phyloP scores from a whole-genome alignment of 1,140 invertebrate species.

The Anastatus disparis region DNA sequence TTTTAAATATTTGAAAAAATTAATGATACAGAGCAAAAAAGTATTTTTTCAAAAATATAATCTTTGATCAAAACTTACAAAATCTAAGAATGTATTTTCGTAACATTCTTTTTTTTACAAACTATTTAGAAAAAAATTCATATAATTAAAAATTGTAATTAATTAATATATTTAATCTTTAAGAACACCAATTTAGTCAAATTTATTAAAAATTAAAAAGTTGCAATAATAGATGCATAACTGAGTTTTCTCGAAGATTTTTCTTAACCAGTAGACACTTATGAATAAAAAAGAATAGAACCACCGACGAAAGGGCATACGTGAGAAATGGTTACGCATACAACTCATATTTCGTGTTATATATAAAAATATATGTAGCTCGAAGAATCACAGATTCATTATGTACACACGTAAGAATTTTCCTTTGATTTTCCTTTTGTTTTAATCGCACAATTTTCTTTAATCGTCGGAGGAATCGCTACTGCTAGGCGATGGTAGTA shows the following conservation, averaged over 20 bases:
- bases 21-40: no score
- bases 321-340: neutral
- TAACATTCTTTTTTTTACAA: no score
- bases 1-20: no score
- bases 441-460: neutral
- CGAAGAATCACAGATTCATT: conserved; percentile 58
- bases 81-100: no score
- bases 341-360: conserved; percentile 10
- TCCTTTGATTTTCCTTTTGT: neutral
- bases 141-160: neutral
- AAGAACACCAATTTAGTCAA: no score
- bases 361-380: conserved; percentile 47
- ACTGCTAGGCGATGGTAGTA: conserved; percentile 42
- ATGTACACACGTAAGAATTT: conserved; percentile 52
- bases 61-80: no score
- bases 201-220: no score
- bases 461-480: conserved; percentile 58
- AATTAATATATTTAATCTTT: neutral
- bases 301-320: neutral
- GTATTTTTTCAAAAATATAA: no score
- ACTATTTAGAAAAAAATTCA: no score
- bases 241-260: no score
- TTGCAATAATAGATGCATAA: no score
- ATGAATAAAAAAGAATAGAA: conserved; percentile 11
- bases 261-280: neutral